phyloP scores from a whole-genome alignment of 53 echinoderm and acorn worm genomes.

The Patiria pectinifera region DNA sequence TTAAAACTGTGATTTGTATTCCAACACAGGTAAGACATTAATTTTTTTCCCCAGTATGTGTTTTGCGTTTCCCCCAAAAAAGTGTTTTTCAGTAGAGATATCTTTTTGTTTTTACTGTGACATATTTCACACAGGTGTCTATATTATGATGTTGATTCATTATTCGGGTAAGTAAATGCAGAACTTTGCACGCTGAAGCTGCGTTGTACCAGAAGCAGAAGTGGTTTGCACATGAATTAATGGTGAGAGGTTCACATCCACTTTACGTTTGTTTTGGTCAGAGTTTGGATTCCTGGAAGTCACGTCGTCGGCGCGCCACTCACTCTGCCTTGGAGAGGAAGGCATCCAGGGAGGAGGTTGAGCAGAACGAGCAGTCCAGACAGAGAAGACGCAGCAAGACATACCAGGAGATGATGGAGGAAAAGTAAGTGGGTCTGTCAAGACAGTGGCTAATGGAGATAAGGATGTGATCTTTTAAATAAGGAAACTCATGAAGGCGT shows the following conservation, averaged over 20 bases:
- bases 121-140: too few relatives aligned
- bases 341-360: constrained; percentile 86
- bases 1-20: too few relatives aligned
- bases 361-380: constrained; percentile 64
- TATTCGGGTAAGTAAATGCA: too few relatives aligned
- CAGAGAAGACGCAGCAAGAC: constrained; percentile 89
- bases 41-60: too few relatives aligned
- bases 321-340: constrained; percentile 85
- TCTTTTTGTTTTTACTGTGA: too few relatives aligned
- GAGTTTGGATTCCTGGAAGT: constrained; percentile 97
- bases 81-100: too few relatives aligned
- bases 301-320: constrained; percentile 78
- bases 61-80: too few relatives aligned
- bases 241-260: background rate
- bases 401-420: constrained; percentile 94
- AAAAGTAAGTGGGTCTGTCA: constrained; percentile 80
- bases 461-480: background rate
- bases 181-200: too few relatives aligned
- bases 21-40: too few relatives aligned
- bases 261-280: constrained; percentile 42
- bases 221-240: too few relatives aligned
- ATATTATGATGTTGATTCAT: too few relatives aligned
- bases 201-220: too few relatives aligned
- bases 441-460: background rate
- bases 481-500: background rate